A percentile compares a stretch with the other conserved stretches of the same genome.
These are phyloP conservation scores for Epinotia demarniana DNA, from an alignment of 2,888 invertebrate genomes.

Conservation along the genomic window DNA sequence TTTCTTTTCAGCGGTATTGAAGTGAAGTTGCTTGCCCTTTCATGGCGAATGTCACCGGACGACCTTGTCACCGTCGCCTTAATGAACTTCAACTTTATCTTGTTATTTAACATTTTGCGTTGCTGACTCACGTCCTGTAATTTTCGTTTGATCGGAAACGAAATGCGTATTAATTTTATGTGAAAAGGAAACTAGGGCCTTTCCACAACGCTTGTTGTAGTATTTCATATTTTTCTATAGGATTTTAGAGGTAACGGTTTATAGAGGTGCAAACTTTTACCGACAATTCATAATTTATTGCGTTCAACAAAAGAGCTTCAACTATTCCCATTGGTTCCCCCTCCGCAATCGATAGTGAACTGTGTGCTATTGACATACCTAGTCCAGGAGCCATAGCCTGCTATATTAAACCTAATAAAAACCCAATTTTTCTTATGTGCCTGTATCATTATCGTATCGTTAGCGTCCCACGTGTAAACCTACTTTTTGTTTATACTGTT, in stretches of 20 bases:
- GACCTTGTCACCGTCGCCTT: conserved; percentile 41
- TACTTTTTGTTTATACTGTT: conserved; percentile 57
- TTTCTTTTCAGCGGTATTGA: conserved; percentile 56
- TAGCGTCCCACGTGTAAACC: conserved; percentile 54
- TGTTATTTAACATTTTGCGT: conserved; percentile 27
- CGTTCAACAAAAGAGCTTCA: background rate
- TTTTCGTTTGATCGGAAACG: conserved; percentile 31
- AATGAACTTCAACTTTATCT: conserved; percentile 38
- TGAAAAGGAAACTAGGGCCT: conserved; percentile 17
- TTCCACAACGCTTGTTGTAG: background rate
- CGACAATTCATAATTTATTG: background rate
- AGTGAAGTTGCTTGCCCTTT: conserved; percentile 41
- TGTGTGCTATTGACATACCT: background rate
- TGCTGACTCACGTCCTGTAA: conserved; percentile 43
- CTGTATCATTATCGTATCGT: conserved; percentile 30
- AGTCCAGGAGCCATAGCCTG: background rate
- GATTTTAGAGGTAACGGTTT: background rate
- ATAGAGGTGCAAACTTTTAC: background rate
- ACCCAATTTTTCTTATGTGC: background rate
- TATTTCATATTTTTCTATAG: conserved; percentile 1
- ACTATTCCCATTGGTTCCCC: background rate
- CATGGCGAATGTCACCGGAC: conserved; percentile 32
- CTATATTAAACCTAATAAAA: background rate
- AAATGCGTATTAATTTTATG: conserved; percentile 32
- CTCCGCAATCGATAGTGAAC: background rate